Conservation (phyloP, 1,140 invertebrate genomes). For the Pararge aegeria region DNA sequence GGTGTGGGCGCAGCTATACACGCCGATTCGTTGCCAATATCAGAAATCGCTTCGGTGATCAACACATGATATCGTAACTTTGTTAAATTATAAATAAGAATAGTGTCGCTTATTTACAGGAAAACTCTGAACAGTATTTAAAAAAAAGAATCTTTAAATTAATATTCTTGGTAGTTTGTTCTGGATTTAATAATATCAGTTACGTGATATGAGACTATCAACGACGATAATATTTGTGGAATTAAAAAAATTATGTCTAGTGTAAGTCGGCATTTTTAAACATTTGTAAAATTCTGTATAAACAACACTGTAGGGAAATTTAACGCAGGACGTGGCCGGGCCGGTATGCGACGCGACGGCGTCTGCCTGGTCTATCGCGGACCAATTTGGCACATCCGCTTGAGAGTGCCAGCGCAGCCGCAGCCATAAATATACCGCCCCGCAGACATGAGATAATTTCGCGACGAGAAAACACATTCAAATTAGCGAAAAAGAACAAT, state of each 20-base stretch:
- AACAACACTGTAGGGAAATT: constrained; percentile 34
- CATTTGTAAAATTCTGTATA: not conserved
- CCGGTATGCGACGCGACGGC: constrained; percentile 68
- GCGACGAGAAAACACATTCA: constrained; percentile 30
- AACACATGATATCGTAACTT: too few species aligned
- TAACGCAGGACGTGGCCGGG: constrained; percentile 60
- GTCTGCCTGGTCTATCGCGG: constrained; percentile 69
- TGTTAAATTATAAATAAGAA: too few species aligned
- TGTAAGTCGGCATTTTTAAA: not conserved
- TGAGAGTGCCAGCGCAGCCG: constrained; percentile 51
- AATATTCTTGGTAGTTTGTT: too few species aligned
- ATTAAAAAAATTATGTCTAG: not conserved
- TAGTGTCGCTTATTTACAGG: too few species aligned
- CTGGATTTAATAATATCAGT: too few species aligned
- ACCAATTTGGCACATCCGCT: constrained; percentile 76
- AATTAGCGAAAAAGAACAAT: too few species aligned
- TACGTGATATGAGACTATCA: too few species aligned
- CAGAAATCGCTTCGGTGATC: not conserved
- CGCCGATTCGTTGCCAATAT: constrained; percentile 16
- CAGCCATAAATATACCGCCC: constrained; percentile 61
- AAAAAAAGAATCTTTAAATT: too few species aligned
- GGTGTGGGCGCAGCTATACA: constrained; percentile 45
- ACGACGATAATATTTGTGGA: not conserved
- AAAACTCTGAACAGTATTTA: too few species aligned
- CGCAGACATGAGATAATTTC: constrained; percentile 43